phyloP scores from a whole-genome alignment of 1,140 invertebrate genomes.

The Aradophagus sp. region DNA sequence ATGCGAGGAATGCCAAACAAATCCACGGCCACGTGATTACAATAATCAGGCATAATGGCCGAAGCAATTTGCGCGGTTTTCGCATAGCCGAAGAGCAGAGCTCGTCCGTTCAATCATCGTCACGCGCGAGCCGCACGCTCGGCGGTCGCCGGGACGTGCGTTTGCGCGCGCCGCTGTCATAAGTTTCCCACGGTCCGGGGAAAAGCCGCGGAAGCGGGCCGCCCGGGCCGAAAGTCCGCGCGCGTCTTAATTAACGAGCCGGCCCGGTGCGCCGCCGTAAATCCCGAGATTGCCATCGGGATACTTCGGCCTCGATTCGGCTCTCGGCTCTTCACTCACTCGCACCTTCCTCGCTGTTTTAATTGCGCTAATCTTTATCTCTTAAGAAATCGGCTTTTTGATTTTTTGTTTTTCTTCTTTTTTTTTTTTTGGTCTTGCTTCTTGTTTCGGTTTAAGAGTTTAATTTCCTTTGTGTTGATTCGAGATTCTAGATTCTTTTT shows the following conservation, averaged over 20 bases:
- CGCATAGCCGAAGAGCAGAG: constrained; percentile 36
- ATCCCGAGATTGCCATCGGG: constrained; percentile 23
- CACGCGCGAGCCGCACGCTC: constrained; percentile 29
- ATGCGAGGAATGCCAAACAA: constrained; percentile 24
- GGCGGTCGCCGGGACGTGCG: neutral
- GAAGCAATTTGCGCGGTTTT: constrained; percentile 37
- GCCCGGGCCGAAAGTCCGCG: constrained; percentile 4
- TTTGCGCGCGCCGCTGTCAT: constrained; percentile 22
- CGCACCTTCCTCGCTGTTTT: no score
- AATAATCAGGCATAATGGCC: constrained; percentile 40
- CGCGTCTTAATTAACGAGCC: constrained; percentile 10
- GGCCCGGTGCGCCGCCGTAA: neutral
- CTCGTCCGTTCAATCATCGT: constrained; percentile 41
- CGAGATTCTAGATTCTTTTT: no score
- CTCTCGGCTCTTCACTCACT: no score
- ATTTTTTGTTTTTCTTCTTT: no score
- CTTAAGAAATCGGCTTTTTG: no score
- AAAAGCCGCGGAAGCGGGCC: constrained; percentile 24
- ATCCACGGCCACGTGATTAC: constrained; percentile 26
- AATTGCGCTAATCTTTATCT: no score
- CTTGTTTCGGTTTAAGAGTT: no score
- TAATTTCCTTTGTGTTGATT: no score
- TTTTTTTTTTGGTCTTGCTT: no score
- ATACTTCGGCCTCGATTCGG: no score
- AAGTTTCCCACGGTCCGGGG: constrained; percentile 62